Base-by-base conservation (phyloP, 1,140 invertebrate genomes). In the Hypothenemus hampei region DNA sequence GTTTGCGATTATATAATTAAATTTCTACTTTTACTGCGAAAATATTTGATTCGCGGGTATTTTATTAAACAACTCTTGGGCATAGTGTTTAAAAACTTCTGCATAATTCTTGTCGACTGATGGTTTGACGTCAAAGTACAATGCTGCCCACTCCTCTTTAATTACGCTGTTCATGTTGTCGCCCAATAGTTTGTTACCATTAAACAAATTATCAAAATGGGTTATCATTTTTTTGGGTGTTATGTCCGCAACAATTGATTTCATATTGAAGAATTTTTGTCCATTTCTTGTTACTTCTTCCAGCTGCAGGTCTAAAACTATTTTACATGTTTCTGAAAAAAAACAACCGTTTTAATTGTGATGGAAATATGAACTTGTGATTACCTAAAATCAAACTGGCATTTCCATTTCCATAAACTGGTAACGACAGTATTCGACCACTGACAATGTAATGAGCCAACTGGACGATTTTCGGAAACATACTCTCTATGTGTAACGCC, bases 141-240 rank as follows among this genome's bases (percentile, higher is more conserved):
- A 60, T 3, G 62, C 58, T 22, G 37, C 26, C 73, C 73, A 75
- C 56, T 76, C 75, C 39, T 75, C 70, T 46, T 76, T 75, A 20
- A 76, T 49, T 52, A 75, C 72, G 20, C 56, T 58, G 54, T 74
- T 74, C 65, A 75, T 67, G 36, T 62, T 65, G 24, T 68, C 66
- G 6, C 67, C 71, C 7, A 76, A 45, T 6, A 65, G 52, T 60
- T 70, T 69, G 56, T 76, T 69, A 2, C 75, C 74, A 57, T 75
- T 70, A 59, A 76, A 76, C 2, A 76, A 54, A 60, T 75, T 75
- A 29, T 68, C 66, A 7, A 75, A 67, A 21, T 70, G 36, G n/a
- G 66, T 61, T 13, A 57, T 21, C 11, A 62, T 44, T 21, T 56
- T 60, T 47, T 59, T 31, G 8, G 50, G 33, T 16, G 7, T 37